These are phyloP conservation scores for Laticauda colubrina DNA, from an alignment of 2,113 vertebrate species.

Conservation along the genomic window DNA sequence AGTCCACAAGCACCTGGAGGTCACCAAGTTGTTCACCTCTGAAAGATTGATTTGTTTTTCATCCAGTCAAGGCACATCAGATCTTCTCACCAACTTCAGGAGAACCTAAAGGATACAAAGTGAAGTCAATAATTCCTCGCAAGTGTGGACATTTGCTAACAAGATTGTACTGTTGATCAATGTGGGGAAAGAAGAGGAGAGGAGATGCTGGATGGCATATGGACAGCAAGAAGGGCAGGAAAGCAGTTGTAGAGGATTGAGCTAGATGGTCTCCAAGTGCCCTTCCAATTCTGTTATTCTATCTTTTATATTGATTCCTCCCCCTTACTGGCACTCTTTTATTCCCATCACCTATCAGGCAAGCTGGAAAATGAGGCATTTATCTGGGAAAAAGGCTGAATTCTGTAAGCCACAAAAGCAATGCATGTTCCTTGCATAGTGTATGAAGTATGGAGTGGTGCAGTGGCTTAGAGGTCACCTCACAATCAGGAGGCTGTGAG, in stretches of 20 bases:
- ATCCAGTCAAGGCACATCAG: neutral
- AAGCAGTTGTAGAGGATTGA: constrained; percentile 18
- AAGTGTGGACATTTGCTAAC: constrained; percentile 34
- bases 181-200: constrained; percentile 59
- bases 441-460: no score
- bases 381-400: no score
- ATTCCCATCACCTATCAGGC: no score
- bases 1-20: neutral
- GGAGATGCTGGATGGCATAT: constrained; percentile 32
- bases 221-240: constrained; percentile 11
- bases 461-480: no score
- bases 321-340: no score
- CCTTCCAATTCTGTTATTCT: no score
- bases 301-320: no score
- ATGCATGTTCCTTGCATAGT: no score
- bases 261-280: no score
- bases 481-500: no score
- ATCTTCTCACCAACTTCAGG: neutral
- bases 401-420: no score
- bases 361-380: no score
- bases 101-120: neutral
- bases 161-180: constrained; percentile 16
- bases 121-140: neutral
- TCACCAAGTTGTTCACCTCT: neutral
- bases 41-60: neutral